A percentile compares a stretch with the other conserved stretches of the same genome.
Evolutionary conservation across 2,797 vertebrate genomes (phyloP).

Genomic region (Salarias fasciatus): DNA sequence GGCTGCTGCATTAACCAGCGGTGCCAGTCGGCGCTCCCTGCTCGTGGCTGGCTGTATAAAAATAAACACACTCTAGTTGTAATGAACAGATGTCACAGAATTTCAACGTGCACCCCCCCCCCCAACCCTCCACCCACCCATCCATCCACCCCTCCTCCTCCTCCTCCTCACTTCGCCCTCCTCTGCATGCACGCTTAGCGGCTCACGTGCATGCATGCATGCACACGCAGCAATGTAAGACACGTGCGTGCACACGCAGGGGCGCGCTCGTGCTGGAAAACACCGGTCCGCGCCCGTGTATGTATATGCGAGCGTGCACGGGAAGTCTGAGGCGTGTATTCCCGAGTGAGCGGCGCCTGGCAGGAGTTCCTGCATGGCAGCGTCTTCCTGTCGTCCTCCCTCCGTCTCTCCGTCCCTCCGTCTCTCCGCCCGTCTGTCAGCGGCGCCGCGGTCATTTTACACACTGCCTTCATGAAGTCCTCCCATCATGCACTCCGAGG

Average conservation of each 20-base stretch:
- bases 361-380: constrained; percentile 38
- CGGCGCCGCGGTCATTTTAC: constrained; percentile 66
- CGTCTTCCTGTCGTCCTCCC: constrained; percentile 19
- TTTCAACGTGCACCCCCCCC: constrained; percentile 86
- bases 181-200: neutral
- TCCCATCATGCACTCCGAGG: constrained; percentile 61
- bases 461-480: constrained; percentile 65
- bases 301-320: constrained; percentile 18
- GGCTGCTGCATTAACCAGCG: constrained; percentile 81
- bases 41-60: constrained; percentile 94
- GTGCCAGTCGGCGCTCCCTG: constrained; percentile 82
- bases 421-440: constrained; percentile 49
- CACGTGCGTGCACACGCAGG: constrained; percentile 54
- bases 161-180: constrained; percentile 32
- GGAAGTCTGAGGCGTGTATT: constrained; percentile 19
- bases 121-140: constrained; percentile 72
- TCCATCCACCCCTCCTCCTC: constrained; percentile 32
- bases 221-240: constrained; percentile 5
- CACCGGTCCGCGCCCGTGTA: constrained; percentile 35
- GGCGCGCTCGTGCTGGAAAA: constrained; percentile 2
- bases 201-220: neutral
- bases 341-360: constrained; percentile 44
- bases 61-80: constrained; percentile 91
- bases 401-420: constrained; percentile 27
- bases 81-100: constrained; percentile 98